phyloP scores from a whole-genome alignment of 2,888 invertebrate genomes.

The Miltochrista miniata region DNA sequence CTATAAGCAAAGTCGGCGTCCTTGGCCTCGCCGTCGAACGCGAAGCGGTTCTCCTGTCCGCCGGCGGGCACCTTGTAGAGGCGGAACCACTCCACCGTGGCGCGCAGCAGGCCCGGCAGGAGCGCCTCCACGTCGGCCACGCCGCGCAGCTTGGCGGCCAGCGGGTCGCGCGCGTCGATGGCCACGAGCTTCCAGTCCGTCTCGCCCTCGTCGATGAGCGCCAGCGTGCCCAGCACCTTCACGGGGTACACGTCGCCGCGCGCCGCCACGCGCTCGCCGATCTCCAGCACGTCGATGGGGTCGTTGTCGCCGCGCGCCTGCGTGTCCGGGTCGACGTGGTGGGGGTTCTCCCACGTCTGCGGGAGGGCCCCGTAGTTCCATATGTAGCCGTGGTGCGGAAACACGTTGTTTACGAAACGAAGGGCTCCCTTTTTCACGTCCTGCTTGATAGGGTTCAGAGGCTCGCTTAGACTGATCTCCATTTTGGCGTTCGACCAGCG shows the following conservation, averaged over 20 bases:
- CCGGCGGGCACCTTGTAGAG: slow-evolving; percentile 99
- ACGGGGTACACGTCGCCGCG: slow-evolving; percentile 67
- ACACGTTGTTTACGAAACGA: slow-evolving; percentile 98
- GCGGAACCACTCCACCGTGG: slow-evolving; percentile 99
- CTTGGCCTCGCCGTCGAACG: slow-evolving; percentile 97
- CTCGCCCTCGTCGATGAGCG: slow-evolving; percentile 95
- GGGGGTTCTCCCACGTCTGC: slow-evolving; percentile 99
- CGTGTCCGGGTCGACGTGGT: slow-evolving; percentile 93
- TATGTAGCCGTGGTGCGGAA: slow-evolving; percentile 99
- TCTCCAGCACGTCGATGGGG: slow-evolving; percentile 99
- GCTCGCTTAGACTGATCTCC: slow-evolving; percentile 96
- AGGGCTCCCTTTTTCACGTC: slow-evolving; percentile 98
- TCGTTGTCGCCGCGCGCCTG: slow-evolving; percentile 98
- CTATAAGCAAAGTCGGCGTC: slow-evolving; percentile 91
- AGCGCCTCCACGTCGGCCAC: slow-evolving; percentile 94
- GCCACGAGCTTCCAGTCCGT: slow-evolving; percentile 99
- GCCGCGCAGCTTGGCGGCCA: slow-evolving; percentile 92
- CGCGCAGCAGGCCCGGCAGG: slow-evolving; percentile 97
- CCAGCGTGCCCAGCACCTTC: slow-evolving; percentile 91
- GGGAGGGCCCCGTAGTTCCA: slow-evolving; percentile 99
- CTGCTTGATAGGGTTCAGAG: slow-evolving; percentile 98
- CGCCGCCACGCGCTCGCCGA: slow-evolving; percentile 85
- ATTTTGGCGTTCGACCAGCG: slow-evolving; percentile 99
- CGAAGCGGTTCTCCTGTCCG: slow-evolving; percentile 98
- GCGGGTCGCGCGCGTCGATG: slow-evolving; percentile 96